Conservation (phyloP, 1,140 invertebrate genomes). For the Rhopalosiphum maidis region DNA sequence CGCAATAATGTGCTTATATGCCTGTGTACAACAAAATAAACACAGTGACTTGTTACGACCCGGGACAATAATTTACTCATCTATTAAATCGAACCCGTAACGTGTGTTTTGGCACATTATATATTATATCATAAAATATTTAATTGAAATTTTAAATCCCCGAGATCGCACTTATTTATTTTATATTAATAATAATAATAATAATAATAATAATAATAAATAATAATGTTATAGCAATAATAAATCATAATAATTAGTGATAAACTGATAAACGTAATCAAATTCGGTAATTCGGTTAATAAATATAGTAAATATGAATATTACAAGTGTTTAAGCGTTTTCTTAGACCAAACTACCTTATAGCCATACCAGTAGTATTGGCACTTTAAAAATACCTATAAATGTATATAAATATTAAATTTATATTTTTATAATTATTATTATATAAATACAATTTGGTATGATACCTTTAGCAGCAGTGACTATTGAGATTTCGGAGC, state of each 20-base stretch:
- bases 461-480: background rate
- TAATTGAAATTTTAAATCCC: background rate
- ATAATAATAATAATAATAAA: too few relatives aligned
- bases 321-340: background rate
- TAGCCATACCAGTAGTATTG: background rate
- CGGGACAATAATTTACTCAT: background rate
- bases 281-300: too few relatives aligned
- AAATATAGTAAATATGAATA: background rate
- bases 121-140: background rate
- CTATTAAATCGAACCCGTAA: background rate
- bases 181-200: too few relatives aligned
- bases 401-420: too few relatives aligned
- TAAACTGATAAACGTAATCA: too few relatives aligned
- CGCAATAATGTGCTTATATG: background rate
- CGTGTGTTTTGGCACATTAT: background rate
- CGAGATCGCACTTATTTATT: background rate
- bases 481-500: background rate
- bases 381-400: background rate
- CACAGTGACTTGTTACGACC: background rate
- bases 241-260: too few relatives aligned
- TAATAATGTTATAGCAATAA: too few relatives aligned
- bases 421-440: background rate
- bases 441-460: background rate
- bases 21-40: background rate
- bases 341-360: background rate